Base-by-base conservation (phyloP, 1,140 invertebrate genomes). In the Dreissena rostriformis region DNA sequence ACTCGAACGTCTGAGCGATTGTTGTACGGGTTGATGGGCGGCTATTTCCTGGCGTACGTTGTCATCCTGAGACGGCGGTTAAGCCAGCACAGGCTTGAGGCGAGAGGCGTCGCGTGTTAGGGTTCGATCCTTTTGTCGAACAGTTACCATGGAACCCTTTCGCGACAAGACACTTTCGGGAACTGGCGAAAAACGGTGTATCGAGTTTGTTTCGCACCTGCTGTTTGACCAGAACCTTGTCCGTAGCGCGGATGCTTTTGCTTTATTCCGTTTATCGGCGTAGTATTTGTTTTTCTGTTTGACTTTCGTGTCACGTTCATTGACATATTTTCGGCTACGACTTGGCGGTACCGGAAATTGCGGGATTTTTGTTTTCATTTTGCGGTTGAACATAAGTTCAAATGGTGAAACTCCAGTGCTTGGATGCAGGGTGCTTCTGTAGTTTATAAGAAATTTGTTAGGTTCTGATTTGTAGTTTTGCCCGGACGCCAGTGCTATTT, bases 381-480 rank as follows among this genome's bases (percentile, higher is more conserved):
- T 66, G n/a, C n/a, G n/a, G n/a, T n/a, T n/a, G 65, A 71, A 29
- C 51, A 86, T 39, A 28, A 61, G 67, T 65, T 72, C 51, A 55
- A 76, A 72, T 17, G 67, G 72, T 55, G 78, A 19, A 67, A 51
- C 65, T 12, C 74, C 73, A 10, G 67, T 77, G 17, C 71, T 53
- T 29, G 52, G n/a, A 7, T 70, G 67, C 19, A 24, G 11, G 22
- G 67, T 70, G n/a, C n/a, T 28, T 70, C 67, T 70, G 65, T 80
- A 80, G 14, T 29, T 15, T 11, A 55, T 12, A 11, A 80, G 55
- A 22, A 79, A 79, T 22, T 79, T 55, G 5, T 67, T 17, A 63
- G 86, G 17, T 71, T 72, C 79, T 52, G 73, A 61, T 61, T 74
- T 75, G 83, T 83, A 87, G 51, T 86, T 87, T 68, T 29, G 66